A percentile compares a stretch with the other conserved stretches of the same genome.
phyloP scores from a whole-genome alignment of 2,113 vertebrate genomes.

The western clawed frog (Xenopus tropicalis) region DNA sequence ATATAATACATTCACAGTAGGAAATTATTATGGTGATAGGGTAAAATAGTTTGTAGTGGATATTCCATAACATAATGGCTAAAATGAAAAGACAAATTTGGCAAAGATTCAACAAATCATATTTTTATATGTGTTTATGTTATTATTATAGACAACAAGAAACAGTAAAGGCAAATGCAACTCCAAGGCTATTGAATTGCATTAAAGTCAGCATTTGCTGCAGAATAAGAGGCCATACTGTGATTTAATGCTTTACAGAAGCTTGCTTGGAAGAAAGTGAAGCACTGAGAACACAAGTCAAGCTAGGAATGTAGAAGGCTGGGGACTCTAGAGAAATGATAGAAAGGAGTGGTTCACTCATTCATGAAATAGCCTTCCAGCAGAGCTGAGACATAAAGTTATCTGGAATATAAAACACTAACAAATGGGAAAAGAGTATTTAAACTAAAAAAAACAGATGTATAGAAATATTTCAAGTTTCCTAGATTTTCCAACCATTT shows the following conservation, averaged over 20 bases:
- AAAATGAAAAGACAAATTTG: no score
- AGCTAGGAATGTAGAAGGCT: not conserved
- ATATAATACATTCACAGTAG: no score
- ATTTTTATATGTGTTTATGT: no score
- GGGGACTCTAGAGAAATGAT: not conserved
- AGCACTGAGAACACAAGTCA: not conserved
- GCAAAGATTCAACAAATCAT: no score
- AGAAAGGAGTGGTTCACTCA: not conserved
- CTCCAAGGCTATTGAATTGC: not conserved
- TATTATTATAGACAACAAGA: no score
- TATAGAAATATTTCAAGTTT: not conserved
- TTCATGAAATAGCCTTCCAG: slow-evolving; percentile 1
- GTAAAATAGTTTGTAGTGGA: no score
- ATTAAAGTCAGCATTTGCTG: not conserved
- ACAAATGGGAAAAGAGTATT: not conserved
- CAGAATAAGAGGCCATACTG: not conserved
- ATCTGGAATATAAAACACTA: not conserved
- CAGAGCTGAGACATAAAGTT: slow-evolving; percentile 1
- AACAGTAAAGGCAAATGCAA: no score
- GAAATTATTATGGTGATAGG: no score
- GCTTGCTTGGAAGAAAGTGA: not conserved
- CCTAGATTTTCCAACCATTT: not conserved
- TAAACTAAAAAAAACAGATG: not conserved
- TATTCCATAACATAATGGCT: no score
- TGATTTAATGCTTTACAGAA: not conserved